phyloP scores from a whole-genome alignment of 2,797 vertebrate species.

The Thamnophis elegans region DNA sequence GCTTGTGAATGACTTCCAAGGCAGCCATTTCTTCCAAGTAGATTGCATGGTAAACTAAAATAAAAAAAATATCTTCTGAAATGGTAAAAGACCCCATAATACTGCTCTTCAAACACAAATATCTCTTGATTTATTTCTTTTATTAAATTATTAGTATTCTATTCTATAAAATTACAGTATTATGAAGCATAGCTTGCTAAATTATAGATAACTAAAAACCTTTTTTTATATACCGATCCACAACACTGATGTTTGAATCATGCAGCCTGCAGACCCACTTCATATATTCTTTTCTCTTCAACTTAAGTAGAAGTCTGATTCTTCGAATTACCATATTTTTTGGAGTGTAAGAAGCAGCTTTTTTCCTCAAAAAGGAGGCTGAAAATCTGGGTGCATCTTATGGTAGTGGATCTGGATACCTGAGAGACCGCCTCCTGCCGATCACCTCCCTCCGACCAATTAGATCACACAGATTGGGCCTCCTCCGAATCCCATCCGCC shows the following conservation, averaged over 20 bases:
- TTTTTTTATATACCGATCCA: background rate
- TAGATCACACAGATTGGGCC: too few species aligned
- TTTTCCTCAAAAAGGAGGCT: too few species aligned
- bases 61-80: background rate
- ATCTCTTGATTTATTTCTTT: background rate
- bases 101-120: background rate
- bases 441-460: too few species aligned
- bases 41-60: conserved; percentile 89
- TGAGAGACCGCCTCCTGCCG: too few species aligned
- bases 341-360: too few species aligned
- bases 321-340: background rate
- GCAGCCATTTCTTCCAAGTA: conserved; percentile 93
- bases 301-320: background rate
- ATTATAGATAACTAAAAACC: background rate
- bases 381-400: too few species aligned
- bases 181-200: background rate
- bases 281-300: background rate
- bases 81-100: background rate
- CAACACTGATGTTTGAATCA: background rate
- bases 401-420: too few species aligned
- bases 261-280: background rate
- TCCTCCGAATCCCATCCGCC: too few species aligned
- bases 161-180: background rate
- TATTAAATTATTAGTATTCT: background rate
- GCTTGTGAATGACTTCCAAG: conserved; percentile 88